phyloP scores from a whole-genome alignment of 2,888 invertebrate genomes.

The Salpingus planirostris region DNA sequence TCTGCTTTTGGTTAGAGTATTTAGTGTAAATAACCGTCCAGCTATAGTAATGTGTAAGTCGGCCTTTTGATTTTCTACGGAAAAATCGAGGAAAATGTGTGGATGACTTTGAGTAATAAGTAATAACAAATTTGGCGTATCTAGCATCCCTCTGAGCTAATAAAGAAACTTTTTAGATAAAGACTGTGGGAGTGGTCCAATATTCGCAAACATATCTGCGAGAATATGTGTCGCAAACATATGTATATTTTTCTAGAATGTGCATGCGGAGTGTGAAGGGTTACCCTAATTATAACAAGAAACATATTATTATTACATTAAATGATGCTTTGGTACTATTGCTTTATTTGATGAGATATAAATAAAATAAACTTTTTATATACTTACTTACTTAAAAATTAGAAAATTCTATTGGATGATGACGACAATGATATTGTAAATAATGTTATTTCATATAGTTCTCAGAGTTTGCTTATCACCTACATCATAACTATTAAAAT shows the following conservation, averaged over 20 bases:
- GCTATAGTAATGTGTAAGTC: too few relatives aligned
- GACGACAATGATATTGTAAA: slow-evolving; percentile 24
- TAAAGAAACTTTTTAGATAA: slow-evolving; percentile 23
- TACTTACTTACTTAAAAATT: too few relatives aligned
- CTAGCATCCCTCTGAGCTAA: slow-evolving; percentile 19
- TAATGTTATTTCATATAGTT: slow-evolving; percentile 22
- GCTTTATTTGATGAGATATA: slow-evolving; percentile 34
- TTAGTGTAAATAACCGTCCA: slow-evolving; percentile 35
- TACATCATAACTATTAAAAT: slow-evolving; percentile 12
- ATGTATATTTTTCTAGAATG: slow-evolving; percentile 38
- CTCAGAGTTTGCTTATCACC: slow-evolving; percentile 18
- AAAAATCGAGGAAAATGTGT: slow-evolving; percentile 24
- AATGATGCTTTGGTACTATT: slow-evolving; percentile 41
- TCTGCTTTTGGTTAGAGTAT: slow-evolving; percentile 26
- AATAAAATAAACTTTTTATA: slow-evolving; percentile 19
- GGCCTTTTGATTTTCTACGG: slow-evolving; percentile 24
- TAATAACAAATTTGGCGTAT: too few relatives aligned
- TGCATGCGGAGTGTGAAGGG: slow-evolving; percentile 25
- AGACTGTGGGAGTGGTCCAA: slow-evolving; percentile 42
- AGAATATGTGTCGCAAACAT: slow-evolving; percentile 29
- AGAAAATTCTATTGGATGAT: slow-evolving; percentile 16
- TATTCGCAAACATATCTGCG: slow-evolving; percentile 33
- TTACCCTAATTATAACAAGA: slow-evolving; percentile 11
- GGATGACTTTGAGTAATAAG: too few relatives aligned
- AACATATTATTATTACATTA: too few relatives aligned